These are phyloP conservation scores for Aphelenchoides fujianensis DNA, from an alignment of 1,140 invertebrate genomes.

Conservation along the genomic window DNA sequence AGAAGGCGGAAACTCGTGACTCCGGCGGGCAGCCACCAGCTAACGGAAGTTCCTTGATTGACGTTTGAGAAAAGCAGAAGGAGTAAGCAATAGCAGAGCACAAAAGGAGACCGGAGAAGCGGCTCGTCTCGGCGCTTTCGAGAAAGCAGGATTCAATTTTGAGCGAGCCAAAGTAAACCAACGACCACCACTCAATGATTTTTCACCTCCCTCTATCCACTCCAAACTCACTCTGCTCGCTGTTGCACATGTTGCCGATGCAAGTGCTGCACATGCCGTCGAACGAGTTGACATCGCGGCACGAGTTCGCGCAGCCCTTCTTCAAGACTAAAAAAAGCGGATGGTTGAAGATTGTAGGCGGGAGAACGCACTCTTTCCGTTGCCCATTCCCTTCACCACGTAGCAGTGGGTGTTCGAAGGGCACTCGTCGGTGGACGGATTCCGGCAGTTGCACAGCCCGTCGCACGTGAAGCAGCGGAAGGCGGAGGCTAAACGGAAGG, in stretches of 20 bases:
- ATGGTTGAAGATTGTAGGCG: not conserved
- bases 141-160: not conserved
- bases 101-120: not conserved
- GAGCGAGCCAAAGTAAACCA: not conserved
- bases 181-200: no score
- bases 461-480: not conserved
- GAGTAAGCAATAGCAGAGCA: no score
- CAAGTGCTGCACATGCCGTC: not conserved
- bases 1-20: no score
- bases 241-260: not conserved
- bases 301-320: not conserved
- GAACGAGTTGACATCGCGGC: not conserved
- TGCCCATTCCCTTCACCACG: not conserved
- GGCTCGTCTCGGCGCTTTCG: not conserved
- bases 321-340: not conserved
- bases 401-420: not conserved
- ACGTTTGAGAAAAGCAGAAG: no score
- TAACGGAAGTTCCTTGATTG: no score
- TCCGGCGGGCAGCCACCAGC: no score
- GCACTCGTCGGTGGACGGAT: not conserved
- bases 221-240: not conserved
- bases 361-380: not conserved
- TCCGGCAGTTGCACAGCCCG: not conserved
- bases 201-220: no score
- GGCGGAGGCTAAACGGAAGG: conserved; percentile 9